Conservation (phyloP, 2,888 invertebrate genomes). For the Amphiduros pacificus region DNA sequence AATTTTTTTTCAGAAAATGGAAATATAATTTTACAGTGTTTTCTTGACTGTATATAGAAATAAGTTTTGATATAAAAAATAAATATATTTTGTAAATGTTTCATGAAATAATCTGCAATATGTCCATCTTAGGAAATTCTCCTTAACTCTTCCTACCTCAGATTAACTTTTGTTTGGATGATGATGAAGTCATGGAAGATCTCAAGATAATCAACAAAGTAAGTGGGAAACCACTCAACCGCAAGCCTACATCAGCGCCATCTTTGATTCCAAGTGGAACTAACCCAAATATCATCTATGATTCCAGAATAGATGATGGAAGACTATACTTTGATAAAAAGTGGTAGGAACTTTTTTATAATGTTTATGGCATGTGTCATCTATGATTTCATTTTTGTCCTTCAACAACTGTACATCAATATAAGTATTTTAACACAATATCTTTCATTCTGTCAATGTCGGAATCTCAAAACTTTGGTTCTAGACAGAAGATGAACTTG, state of each 20-base stretch:
- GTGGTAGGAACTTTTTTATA: constrained; percentile 68
- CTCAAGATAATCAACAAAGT: constrained; percentile 74
- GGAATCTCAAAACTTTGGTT: too few species aligned
- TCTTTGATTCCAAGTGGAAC: constrained; percentile 5
- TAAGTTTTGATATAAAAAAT: too few species aligned
- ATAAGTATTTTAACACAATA: too few species aligned
- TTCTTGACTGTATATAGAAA: too few species aligned
- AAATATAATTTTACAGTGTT: too few species aligned
- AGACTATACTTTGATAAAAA: constrained; percentile 89
- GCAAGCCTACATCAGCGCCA: constrained; percentile 32
- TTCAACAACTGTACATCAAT: too few species aligned
- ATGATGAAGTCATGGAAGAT: constrained; percentile 85
- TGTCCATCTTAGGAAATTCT: constrained; percentile 13
- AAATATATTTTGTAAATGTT: background rate
- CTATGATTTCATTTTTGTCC: too few species aligned
- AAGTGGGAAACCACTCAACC: constrained; percentile 50
- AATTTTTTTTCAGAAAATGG: too few species aligned
- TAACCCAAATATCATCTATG: constrained; percentile 54
- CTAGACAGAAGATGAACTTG: too few species aligned
- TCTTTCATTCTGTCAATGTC: too few species aligned
- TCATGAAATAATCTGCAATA: background rate
- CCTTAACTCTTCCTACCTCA: constrained; percentile 67
- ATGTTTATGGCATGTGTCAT: too few species aligned
- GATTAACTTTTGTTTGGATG: constrained; percentile 84
- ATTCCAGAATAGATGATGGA: constrained; percentile 91